Evolutionary conservation across 2,113 vertebrate genomes (phyloP).

Genomic region (Campylomormyrus tamandua): DNA sequence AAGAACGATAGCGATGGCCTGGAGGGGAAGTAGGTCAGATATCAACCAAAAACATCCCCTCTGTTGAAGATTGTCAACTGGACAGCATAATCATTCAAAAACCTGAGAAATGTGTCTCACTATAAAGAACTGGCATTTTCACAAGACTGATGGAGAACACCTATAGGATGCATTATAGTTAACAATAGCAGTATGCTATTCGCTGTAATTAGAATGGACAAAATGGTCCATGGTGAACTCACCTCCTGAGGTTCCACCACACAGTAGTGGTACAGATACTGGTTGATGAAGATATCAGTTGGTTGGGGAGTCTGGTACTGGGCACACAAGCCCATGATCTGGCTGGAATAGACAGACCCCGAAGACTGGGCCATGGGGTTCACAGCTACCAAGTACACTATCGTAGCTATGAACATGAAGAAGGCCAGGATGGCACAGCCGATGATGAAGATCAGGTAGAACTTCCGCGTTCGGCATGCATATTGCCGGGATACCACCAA

Average conservation of each 20-base stretch:
- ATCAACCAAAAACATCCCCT: background rate
- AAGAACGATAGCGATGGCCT: conserved; percentile 80
- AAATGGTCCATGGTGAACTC: conserved; percentile 20
- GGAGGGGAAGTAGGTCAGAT: background rate
- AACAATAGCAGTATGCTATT: background rate
- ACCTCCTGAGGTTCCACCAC: conserved; percentile 89
- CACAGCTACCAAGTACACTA: conserved; percentile 77
- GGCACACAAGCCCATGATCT: conserved; percentile 65
- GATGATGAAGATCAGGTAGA: conserved; percentile 71
- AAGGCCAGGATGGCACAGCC: conserved; percentile 60
- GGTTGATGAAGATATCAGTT: conserved; percentile 58
- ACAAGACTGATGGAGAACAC: background rate
- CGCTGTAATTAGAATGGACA: background rate
- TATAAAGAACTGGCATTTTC: background rate
- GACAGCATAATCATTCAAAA: background rate
- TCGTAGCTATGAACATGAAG: conserved; percentile 73
- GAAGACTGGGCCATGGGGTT: conserved; percentile 75
- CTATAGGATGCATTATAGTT: background rate
- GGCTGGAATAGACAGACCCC: conserved; percentile 60
- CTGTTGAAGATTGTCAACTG: background rate
- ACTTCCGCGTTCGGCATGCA: conserved; percentile 62
- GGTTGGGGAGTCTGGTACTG: conserved; percentile 57
- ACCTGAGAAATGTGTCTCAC: background rate
- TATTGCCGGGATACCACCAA: conserved; percentile 63
- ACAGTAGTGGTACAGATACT: conserved; percentile 86